Conservation (phyloP, 2,888 invertebrate species). For the Pheosia gnoma region DNA sequence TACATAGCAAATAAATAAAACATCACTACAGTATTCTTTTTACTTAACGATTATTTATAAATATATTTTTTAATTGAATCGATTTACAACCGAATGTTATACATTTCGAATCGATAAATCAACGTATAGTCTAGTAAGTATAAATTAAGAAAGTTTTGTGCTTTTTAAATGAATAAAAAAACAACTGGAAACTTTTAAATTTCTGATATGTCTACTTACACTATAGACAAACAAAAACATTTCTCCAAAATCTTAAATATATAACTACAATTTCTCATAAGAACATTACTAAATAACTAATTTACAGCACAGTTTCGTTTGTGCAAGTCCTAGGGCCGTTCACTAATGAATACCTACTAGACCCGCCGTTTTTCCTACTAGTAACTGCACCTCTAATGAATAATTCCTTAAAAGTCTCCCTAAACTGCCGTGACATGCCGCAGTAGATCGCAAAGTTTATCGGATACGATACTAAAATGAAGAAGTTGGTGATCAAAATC, state of each 20-base stretch:
- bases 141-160: not conserved
- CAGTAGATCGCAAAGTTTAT: conserved; percentile 98
- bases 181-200: not conserved
- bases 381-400: conserved; percentile 88
- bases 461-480: conserved; percentile 95
- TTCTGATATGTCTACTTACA: conserved; percentile 21
- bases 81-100: conserved; percentile 21
- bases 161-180: conserved; percentile 1
- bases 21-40: conserved; percentile 21
- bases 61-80: conserved; percentile 9
- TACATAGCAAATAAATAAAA: conserved; percentile 15
- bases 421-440: conserved; percentile 97
- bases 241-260: conserved; percentile 20
- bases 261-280: conserved; percentile 21
- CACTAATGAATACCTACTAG: conserved; percentile 91
- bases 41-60: conserved; percentile 14
- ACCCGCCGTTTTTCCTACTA: conserved; percentile 86
- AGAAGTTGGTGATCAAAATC: conserved; percentile 94
- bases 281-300: conserved; percentile 36
- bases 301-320: conserved; percentile 91
- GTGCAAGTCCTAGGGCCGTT: conserved; percentile 93
- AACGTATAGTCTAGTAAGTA: not conserved
- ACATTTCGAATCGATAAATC: conserved; percentile 16
- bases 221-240: conserved; percentile 24
- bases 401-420: conserved; percentile 95